Conservation (phyloP, 2,113 vertebrate species). For the Muntiacus muntjak region DNA sequence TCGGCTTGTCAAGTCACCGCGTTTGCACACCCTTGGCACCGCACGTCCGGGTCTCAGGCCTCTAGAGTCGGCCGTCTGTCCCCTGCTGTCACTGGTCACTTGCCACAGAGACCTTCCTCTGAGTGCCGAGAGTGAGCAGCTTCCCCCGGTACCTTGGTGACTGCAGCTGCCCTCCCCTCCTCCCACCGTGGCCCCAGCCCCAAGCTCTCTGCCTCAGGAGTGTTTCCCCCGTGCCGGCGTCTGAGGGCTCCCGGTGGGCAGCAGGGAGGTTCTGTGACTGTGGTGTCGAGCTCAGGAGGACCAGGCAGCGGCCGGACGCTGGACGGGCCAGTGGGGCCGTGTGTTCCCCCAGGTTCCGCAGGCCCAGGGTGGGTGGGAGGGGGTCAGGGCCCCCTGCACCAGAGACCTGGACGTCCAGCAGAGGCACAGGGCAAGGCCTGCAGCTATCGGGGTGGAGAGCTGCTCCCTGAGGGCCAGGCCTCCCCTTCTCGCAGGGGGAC, state of each 20-base stretch:
- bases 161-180: too few relatives aligned
- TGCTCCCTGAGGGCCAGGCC: neutral
- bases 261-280: neutral
- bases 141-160: too few relatives aligned
- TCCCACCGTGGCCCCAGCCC: neutral
- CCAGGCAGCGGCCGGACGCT: neutral
- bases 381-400: neutral
- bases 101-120: neutral
- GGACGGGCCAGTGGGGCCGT: neutral
- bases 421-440: neutral
- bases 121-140: accelerated
- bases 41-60: accelerated
- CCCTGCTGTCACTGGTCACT: accelerated
- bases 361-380: neutral
- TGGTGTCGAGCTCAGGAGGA: neutral
- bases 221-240: accelerated
- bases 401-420: accelerated
- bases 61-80: neutral
- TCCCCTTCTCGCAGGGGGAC: neutral
- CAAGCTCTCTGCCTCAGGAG: neutral
- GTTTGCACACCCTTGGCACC: neutral
- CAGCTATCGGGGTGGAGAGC: neutral
- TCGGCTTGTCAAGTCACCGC: accelerated
- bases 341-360: neutral
- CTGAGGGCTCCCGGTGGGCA: neutral